Evolutionary conservation across 2,113 vertebrate genomes (phyloP).

Genomic region (Cricetomys ansorgei): DNA sequence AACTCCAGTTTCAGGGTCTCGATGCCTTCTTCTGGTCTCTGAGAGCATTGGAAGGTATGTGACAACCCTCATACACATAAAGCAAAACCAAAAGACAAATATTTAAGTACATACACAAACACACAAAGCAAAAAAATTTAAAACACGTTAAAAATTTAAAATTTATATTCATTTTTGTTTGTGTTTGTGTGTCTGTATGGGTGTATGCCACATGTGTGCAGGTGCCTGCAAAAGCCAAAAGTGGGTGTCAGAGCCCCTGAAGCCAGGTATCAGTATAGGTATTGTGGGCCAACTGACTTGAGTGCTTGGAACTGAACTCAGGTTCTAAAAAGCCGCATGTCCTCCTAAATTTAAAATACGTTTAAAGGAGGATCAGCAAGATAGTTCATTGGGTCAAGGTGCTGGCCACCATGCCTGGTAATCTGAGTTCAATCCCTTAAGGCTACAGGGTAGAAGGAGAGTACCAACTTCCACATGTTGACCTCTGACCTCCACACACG

Average conservation of each 20-base stretch:
- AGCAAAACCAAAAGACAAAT: background rate
- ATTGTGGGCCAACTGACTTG: background rate
- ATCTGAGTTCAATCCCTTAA: background rate
- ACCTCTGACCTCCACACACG: background rate
- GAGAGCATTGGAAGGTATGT: background rate
- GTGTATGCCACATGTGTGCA: background rate
- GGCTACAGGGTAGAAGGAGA: background rate
- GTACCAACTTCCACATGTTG: background rate
- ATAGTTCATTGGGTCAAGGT: background rate
- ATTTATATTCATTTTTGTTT: background rate
- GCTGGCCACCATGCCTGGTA: background rate
- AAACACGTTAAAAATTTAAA: background rate
- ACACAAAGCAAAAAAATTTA: background rate
- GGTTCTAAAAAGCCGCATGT: background rate
- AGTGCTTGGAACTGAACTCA: background rate
- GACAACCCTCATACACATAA: no score
- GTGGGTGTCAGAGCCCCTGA: background rate
- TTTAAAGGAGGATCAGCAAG: background rate
- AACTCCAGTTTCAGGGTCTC: background rate
- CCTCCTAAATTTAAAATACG: background rate
- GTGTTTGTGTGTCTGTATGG: background rate
- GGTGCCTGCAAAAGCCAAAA: background rate
- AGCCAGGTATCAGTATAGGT: background rate
- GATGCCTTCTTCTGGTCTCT: background rate
- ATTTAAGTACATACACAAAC: background rate